Base-by-base conservation (phyloP, 2,797 vertebrate species). In the Pampus argenteus region DNA sequence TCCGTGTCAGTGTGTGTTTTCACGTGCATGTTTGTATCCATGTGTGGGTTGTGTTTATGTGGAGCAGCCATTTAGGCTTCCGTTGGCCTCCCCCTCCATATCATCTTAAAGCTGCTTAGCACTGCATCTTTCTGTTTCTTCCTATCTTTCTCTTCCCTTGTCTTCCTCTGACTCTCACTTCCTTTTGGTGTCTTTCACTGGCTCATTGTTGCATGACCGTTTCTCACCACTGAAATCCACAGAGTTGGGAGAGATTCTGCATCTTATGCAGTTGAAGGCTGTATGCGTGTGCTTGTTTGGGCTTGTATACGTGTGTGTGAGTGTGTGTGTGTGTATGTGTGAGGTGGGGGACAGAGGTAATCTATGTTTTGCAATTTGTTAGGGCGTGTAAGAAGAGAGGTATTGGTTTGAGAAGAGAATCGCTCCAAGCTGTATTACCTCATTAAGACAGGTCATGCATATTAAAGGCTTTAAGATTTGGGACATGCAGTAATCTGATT, bases 31-130 rank as follows among this genome's bases (percentile, higher is more conserved):
- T 57, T 63, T 55, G 48, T 38, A 3, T 79, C 22, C 7, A 0
- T 42, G 45, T 29, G 77, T 38, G 81, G 55, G 76, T 64, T 18
- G 74, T 22, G 64, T 74, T 74, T 65, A 76, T 79, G 80, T 83
- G 49, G 67, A 79, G 75, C 65, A 78, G 86, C 77, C 65, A 47
- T 71, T 81, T 67, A 70, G 70, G 71, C 70, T 80, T 73, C 61
- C 66, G 51, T 68, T 63, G 52, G 60, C 74, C 71, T 66, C 82
- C 73, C 34, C 52, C 52, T 65, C 58, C 28, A 56, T 63, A 25
- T 73, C 55, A 71, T 88, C 80, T 86, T 63, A 73, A 84, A 89
- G 84, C 77, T 62, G 84, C 86, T 86, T 80, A 83, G 76, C 69
- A 7, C 40, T 13, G 57, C 66, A 36, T 74, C 38, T 22, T 36